Conservation (phyloP, 2,113 vertebrate genomes). For the Chloropsis hardwickii region DNA sequence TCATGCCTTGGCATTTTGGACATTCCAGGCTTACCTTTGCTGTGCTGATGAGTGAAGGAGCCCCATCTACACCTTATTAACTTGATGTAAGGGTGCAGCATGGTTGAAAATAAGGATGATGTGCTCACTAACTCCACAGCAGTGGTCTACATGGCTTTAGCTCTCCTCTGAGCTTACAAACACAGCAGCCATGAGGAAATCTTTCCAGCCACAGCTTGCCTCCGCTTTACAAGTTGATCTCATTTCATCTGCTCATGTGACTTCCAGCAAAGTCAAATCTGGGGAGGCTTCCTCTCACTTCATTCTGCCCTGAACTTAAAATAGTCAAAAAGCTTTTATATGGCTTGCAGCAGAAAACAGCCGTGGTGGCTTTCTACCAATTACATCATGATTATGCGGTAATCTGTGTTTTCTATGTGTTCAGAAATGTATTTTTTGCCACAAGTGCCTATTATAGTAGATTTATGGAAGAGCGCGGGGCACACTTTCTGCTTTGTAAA, state of each 20-base stretch:
- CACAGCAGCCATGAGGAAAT: slow-evolving; percentile 38
- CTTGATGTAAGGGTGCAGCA: not conserved
- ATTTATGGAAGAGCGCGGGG: slow-evolving; percentile 23
- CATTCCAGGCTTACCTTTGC: not conserved
- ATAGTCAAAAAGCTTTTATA: slow-evolving; percentile 33
- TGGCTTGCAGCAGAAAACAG: slow-evolving; percentile 34
- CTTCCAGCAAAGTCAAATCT: slow-evolving; percentile 65
- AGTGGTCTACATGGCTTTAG: not conserved
- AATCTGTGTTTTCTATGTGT: slow-evolving; percentile 50
- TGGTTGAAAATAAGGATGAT: not conserved
- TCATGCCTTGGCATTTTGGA: not conserved
- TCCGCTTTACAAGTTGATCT: slow-evolving; percentile 46
- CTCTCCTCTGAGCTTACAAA: slow-evolving; percentile 12
- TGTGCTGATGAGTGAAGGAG: not conserved
- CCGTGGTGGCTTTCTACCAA: slow-evolving; percentile 35
- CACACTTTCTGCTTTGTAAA: slow-evolving; percentile 40
- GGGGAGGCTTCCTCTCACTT: slow-evolving; percentile 61
- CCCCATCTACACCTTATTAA: not conserved
- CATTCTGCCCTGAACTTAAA: slow-evolving; percentile 38
- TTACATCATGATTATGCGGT: slow-evolving; percentile 43
- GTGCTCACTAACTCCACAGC: not conserved
- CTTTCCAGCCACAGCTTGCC: slow-evolving; percentile 49
- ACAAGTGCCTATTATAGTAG: slow-evolving; percentile 15
- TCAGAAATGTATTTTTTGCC: slow-evolving; percentile 31
- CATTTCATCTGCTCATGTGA: slow-evolving; percentile 59